Evolutionary conservation across 2,113 vertebrate genomes (phyloP).

Genomic region (Pagrus major): DNA sequence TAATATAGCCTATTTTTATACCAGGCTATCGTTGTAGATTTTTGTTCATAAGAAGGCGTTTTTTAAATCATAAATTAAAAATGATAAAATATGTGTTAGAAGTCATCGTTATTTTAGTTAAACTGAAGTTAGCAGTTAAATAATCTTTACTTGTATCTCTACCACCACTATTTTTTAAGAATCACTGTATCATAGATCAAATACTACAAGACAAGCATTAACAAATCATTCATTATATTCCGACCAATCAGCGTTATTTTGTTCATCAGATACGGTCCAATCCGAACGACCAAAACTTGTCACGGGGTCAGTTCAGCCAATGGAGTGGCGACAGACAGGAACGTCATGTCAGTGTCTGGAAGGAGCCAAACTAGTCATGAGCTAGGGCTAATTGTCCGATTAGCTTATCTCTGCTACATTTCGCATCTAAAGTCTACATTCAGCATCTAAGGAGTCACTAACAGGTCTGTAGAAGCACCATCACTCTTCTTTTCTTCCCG

Average conservation of each 20-base stretch:
- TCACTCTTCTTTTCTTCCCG: background rate
- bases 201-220: background rate
- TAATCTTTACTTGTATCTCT: background rate
- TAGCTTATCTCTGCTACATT: background rate
- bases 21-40: background rate
- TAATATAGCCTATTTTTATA: too few relatives aligned
- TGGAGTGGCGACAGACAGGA: background rate
- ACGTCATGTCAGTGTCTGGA: background rate
- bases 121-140: background rate
- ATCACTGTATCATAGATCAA: background rate
- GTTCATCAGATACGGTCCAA: conserved; percentile 2
- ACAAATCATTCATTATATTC: background rate
- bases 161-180: background rate
- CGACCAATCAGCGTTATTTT: conserved; percentile 37
- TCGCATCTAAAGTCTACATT: background rate
- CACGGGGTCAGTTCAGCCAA: conserved; percentile 47
- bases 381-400: background rate
- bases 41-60: background rate
- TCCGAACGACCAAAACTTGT: background rate
- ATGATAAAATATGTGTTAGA: background rate
- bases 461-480: conserved; percentile 48
- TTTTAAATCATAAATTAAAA: background rate
- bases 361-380: conserved; percentile 27
- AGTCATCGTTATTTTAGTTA: background rate
- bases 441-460: background rate